Evolutionary conservation across 2,113 vertebrate species (phyloP), one percentile per base, ranked within the genome.

Genomic region (Cryptotis parvus): DNA sequence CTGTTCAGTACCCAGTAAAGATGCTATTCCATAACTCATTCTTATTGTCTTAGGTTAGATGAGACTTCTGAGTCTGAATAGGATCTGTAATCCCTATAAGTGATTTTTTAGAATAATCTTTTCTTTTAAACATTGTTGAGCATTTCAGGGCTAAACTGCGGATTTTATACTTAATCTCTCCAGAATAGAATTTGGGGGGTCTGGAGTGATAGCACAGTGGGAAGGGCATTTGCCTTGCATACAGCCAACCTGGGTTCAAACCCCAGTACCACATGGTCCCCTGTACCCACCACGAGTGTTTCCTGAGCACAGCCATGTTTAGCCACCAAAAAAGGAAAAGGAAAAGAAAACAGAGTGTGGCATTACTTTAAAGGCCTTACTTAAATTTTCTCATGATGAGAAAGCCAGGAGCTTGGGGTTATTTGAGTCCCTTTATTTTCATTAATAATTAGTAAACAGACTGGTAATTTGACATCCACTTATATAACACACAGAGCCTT

Each of bases 71-170:
- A 24, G 74, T 87, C 61, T 92, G 35, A 91, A 9, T 70, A 37
- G 29, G 12, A 39, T 63, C 76, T n/a, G n/a, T n/a, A n/a, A n/a
- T n/a, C n/a, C n/a, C 45, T 49, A 49, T 91, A 89, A 69, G 86
- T n/a, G n/a, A 81, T 81, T 77, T 79, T 83, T 72, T 27, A 75
- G n/a, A n/a, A 27, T 69, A 9, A 1, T 65, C 6, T 82, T 85
- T 89, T 37, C n/a, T 76, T 91, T 87, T 82, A 72, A 73, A 68
- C 52, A 73, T 58, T 88, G 29, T 68, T 87, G 87, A 87, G 43
- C 65, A 22, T 55, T 75, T 84, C 29, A 84, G 52, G 41, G 35
- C 87, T 81, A 77, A 89, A 84, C 27, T 2, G 15, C 16, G 84
- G 20, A 6, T 65, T 49, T 75, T 68, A 70, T n/a, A 31, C 4